Conservation (phyloP, 2,113 vertebrate species). For the Ammodytes marinus region DNA sequence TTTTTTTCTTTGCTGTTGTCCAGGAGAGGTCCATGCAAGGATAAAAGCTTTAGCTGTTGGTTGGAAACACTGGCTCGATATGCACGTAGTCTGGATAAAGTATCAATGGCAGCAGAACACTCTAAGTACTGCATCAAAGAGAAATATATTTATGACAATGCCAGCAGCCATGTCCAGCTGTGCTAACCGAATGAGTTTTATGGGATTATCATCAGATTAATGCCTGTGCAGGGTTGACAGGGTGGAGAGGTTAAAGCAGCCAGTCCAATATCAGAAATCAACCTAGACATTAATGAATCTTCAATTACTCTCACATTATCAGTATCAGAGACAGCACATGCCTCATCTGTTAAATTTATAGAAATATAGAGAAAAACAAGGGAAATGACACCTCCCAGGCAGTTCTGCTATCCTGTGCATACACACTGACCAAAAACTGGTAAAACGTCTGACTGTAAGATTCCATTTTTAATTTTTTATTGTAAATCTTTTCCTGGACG, state of each 20-base stretch:
- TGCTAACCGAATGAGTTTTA: conserved; percentile 71
- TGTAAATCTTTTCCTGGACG: conserved; percentile 23
- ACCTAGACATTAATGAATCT: conserved; percentile 29
- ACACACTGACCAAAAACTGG: neutral
- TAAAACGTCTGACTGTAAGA: neutral
- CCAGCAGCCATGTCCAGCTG: conserved; percentile 72
- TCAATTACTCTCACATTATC: conserved; percentile 33
- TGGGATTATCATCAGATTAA: conserved; percentile 82
- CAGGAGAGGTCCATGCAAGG: conserved; percentile 85
- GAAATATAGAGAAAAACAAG: neutral
- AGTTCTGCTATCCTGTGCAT: neutral
- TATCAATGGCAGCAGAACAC: conserved; percentile 41
- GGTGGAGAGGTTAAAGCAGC: conserved; percentile 72
- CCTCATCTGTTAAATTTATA: neutral
- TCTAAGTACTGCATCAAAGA: conserved; percentile 39
- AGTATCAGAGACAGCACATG: neutral
- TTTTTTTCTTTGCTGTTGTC: conserved; percentile 89
- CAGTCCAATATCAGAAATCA: conserved; percentile 59
- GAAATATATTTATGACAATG: conserved; percentile 67
- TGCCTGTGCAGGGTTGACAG: conserved; percentile 55
- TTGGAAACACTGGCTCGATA: conserved; percentile 80
- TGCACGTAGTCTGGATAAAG: conserved; percentile 68
- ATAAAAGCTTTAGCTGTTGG: conserved; percentile 78
- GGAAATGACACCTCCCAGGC: neutral
- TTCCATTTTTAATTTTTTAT: neutral